Conservation (phyloP, 2,888 invertebrate genomes). For the Napeogenes sylphis region DNA sequence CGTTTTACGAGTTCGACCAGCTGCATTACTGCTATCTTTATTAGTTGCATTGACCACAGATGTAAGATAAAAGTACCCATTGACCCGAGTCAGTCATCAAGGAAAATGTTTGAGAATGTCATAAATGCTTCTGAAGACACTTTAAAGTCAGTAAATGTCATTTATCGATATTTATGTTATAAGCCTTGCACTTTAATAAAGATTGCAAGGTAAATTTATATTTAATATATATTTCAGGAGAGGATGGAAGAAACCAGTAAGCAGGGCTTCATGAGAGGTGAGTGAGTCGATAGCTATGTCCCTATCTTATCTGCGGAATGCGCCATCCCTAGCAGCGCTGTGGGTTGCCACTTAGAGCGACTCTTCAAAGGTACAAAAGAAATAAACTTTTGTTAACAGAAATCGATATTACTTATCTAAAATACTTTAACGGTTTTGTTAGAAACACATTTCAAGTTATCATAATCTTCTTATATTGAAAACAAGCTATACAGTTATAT, state of each 20-base stretch:
- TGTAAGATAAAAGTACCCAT: conserved; percentile 37
- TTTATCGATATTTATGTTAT: conserved; percentile 13
- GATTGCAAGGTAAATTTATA: conserved; percentile 9
- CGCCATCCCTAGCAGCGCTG: conserved; percentile 56
- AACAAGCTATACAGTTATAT: too few species aligned
- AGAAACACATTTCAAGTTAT: neutral
- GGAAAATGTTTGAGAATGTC: conserved; percentile 21
- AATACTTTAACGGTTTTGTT: conserved; percentile 37
- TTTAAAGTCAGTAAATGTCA: conserved; percentile 12
- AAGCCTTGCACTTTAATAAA: conserved; percentile 9
- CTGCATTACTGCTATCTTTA: conserved; percentile 67
- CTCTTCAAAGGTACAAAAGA: conserved; percentile 50
- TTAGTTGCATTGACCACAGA: conserved; percentile 62
- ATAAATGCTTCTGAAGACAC: conserved; percentile 11
- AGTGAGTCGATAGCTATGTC: conserved; percentile 65
- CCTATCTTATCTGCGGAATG: conserved; percentile 72
- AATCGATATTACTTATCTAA: conserved; percentile 64
- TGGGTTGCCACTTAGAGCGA: conserved; percentile 66
- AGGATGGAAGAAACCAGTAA: conserved; percentile 16
- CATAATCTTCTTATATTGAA: neutral
- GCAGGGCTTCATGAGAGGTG: conserved; percentile 39
- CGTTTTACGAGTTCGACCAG: conserved; percentile 66
- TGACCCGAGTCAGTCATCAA: conserved; percentile 31
- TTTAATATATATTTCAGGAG: conserved; percentile 11
- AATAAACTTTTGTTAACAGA: conserved; percentile 45